Percentiles rank a stretch among this genome's conserved stretches.
Conservation (phyloP, 30 jellyfish, hydroid and myxozoan species). For the Aurelia coerulea region DNA sequence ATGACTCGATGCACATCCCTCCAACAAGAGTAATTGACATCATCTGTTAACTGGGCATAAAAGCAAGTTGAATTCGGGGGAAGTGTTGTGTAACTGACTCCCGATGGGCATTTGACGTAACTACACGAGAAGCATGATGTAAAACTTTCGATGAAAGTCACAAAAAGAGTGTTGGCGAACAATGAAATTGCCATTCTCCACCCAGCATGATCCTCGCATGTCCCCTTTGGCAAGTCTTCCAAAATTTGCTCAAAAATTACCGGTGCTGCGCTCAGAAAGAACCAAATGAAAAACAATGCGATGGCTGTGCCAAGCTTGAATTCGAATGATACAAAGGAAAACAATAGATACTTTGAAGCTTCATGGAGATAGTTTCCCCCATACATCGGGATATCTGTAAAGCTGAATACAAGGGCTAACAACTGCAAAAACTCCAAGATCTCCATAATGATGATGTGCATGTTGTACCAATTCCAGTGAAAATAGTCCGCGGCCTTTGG, state of each 20-base stretch:
- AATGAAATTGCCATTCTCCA: slow-evolving; percentile 93
- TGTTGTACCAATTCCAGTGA: slow-evolving; percentile 90
- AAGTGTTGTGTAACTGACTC: slow-evolving; percentile 24
- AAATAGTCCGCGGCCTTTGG: slow-evolving; percentile 81
- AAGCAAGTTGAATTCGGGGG: slow-evolving; percentile 75
- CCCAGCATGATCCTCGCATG: slow-evolving; percentile 84
- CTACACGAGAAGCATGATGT: slow-evolving; percentile 75
- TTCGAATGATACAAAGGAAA: slow-evolving; percentile 78
- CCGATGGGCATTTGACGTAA: slow-evolving; percentile 79
- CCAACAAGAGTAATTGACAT: slow-evolving; percentile 74
- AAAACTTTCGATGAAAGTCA: slow-evolving; percentile 77
- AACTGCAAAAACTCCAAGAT: slow-evolving; percentile 84
- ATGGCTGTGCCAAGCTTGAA: slow-evolving; percentile 60
- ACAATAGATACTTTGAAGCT: slow-evolving; percentile 75
- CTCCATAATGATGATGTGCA: slow-evolving; percentile 84
- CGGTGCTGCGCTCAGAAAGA: slow-evolving; percentile 89
- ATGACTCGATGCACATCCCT: slow-evolving; percentile 58
- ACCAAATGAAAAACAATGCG: slow-evolving; percentile 78
- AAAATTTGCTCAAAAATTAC: slow-evolving; percentile 87
- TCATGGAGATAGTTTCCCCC: slow-evolving; percentile 64
- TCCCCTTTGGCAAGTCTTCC: slow-evolving; percentile 77
- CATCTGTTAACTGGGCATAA: slow-evolving; percentile 65
- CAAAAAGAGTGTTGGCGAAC: slow-evolving; percentile 90
- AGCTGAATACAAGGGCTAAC: slow-evolving; percentile 74
- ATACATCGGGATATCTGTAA: slow-evolving; percentile 82